Percentiles rank a stretch among this genome's conserved stretches.
phyloP scores from a whole-genome alignment of 2,113 vertebrate genomes.

The Oophaga pumilio region DNA sequence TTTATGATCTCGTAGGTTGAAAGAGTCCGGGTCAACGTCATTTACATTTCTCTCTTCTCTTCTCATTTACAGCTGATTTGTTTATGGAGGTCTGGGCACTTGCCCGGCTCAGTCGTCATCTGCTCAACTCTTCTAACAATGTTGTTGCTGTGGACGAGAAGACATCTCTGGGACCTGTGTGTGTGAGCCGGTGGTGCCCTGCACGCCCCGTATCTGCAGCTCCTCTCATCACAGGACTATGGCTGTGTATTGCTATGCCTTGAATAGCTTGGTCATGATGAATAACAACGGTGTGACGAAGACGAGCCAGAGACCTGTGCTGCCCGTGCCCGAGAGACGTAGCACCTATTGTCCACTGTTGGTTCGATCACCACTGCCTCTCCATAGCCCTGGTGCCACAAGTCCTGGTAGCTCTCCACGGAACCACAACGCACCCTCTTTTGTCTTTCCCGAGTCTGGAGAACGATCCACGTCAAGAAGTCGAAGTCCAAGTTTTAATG shows the following conservation, averaged over 20 bases:
- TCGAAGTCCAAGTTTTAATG: constrained; percentile 44
- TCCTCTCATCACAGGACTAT: constrained; percentile 72
- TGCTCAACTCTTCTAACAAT: constrained; percentile 30
- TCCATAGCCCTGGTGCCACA: constrained; percentile 67
- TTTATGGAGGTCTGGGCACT: constrained; percentile 70
- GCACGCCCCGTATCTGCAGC: constrained; percentile 57
- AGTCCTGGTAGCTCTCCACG: constrained; percentile 50
- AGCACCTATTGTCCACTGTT: constrained; percentile 71
- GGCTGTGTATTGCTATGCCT: constrained; percentile 79
- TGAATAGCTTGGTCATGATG: constrained; percentile 80
- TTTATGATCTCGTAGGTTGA: constrained; percentile 14
- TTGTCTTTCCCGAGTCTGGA: constrained; percentile 73
- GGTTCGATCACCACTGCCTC: constrained; percentile 70
- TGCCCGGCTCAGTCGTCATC: constrained; percentile 56
- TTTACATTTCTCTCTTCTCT: constrained; percentile 41
- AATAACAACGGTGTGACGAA: constrained; percentile 73
- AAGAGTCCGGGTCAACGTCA: background rate
- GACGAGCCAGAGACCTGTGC: constrained; percentile 74
- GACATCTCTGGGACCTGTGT: constrained; percentile 20
- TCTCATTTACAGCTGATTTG: constrained; percentile 58
- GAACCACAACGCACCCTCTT: constrained; percentile 60
- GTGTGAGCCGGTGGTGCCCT: constrained; percentile 43
- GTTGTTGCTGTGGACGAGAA: background rate
- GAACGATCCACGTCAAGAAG: constrained; percentile 71
- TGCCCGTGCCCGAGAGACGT: constrained; percentile 73